Conservation (phyloP, 2,888 invertebrate species). For the Trisateles emortualis region DNA sequence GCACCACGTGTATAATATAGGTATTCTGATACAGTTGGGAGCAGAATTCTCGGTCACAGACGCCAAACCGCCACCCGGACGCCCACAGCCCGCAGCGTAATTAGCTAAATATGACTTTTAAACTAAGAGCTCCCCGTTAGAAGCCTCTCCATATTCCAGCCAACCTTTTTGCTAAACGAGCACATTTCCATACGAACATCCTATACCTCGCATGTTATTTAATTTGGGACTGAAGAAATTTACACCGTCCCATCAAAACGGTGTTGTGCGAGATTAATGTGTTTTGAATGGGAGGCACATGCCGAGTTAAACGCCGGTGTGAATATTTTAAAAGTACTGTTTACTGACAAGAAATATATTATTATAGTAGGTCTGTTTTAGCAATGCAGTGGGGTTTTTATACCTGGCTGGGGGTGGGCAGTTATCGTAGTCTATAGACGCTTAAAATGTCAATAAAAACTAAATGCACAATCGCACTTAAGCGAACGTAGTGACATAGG, state of each 20-base stretch:
- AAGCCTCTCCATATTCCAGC: slow-evolving; percentile 63
- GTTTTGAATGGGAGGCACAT: slow-evolving; percentile 50
- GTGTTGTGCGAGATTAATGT: slow-evolving; percentile 61
- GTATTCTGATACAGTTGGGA: slow-evolving; percentile 63
- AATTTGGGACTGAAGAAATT: slow-evolving; percentile 63
- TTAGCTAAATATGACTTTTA: slow-evolving; percentile 83
- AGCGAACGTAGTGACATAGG: too few relatives aligned
- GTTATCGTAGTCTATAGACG: too few relatives aligned
- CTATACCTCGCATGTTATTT: slow-evolving; percentile 56
- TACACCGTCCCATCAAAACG: slow-evolving; percentile 63
- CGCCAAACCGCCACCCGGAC: slow-evolving; percentile 59
- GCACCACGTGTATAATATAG: slow-evolving; percentile 52
- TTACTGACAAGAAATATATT: slow-evolving; percentile 31
- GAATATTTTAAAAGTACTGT: slow-evolving; percentile 51
- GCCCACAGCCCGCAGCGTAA: slow-evolving; percentile 70
- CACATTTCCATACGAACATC: slow-evolving; percentile 62
- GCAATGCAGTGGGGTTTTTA: too few relatives aligned
- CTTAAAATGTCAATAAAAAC: too few relatives aligned
- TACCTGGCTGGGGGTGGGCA: too few relatives aligned
- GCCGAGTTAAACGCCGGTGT: slow-evolving; percentile 28
- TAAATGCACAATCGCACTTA: too few relatives aligned
- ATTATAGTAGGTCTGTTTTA: too few relatives aligned
- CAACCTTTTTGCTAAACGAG: slow-evolving; percentile 67
- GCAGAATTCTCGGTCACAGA: slow-evolving; percentile 56
- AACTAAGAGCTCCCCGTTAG: slow-evolving; percentile 71